phyloP scores from a whole-genome alignment of 2,113 vertebrate genomes.

The Macquaria australasica region DNA sequence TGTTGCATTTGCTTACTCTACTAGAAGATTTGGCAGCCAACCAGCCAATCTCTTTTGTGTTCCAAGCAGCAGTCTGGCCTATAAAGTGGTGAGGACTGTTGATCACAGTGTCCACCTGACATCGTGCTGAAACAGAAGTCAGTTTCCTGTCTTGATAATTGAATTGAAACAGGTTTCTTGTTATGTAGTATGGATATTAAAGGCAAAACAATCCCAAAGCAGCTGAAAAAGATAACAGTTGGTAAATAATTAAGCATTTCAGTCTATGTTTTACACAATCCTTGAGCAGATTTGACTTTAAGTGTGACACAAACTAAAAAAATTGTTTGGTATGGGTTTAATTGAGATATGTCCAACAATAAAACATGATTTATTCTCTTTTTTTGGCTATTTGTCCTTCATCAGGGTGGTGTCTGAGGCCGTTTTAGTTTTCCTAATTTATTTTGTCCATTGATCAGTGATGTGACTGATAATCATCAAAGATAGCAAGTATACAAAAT shows the following conservation, averaged over 20 bases:
- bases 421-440: not conserved
- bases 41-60: constrained; percentile 50
- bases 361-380: not conserved
- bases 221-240: constrained; percentile 4
- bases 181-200: not conserved
- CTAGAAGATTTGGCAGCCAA: constrained; percentile 56
- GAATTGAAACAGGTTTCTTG: constrained; percentile 1
- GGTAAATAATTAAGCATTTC: not conserved
- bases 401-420: not conserved
- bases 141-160: constrained; percentile 11
- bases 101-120: constrained; percentile 31
- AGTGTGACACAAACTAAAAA: not conserved
- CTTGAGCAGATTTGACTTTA: not conserved
- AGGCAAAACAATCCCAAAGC: constrained; percentile 23
- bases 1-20: constrained; percentile 55
- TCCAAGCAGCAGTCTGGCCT: constrained; percentile 41
- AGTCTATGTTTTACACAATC: not conserved
- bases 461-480: not conserved
- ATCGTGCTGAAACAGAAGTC: constrained; percentile 38
- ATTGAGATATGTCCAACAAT: not conserved
- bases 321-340: not conserved
- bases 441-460: not conserved
- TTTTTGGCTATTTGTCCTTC: not conserved
- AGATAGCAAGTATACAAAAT: not conserved
- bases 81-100: constrained; percentile 18